These are phyloP conservation scores for Palythoa heliodiscus DNA, from an alignment of 92 coral and sea anemone genomes.

Conservation along the genomic window DNA sequence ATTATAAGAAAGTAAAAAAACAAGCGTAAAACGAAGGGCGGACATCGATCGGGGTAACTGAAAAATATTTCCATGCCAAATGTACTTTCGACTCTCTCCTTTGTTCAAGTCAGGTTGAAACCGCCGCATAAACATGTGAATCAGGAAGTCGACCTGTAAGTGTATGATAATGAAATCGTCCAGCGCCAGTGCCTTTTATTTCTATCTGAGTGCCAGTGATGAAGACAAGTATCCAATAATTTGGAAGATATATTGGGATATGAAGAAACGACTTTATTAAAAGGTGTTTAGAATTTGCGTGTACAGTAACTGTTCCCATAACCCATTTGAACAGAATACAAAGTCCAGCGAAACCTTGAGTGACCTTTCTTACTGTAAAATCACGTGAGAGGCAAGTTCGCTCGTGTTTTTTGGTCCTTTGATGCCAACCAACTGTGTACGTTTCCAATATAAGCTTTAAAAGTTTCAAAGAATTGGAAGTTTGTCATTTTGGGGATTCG, in stretches of 20 bases:
- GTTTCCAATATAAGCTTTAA: neutral
- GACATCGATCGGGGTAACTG: too few relatives aligned
- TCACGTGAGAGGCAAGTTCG: neutral
- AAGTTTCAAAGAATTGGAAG: neutral
- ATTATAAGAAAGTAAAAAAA: too few relatives aligned
- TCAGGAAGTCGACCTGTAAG: neutral
- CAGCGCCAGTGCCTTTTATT: neutral
- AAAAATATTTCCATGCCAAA: too few relatives aligned
- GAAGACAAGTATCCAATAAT: neutral
- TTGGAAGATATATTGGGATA: neutral
- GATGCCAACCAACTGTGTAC: neutral
- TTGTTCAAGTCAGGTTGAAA: too few relatives aligned
- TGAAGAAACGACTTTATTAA: neutral
- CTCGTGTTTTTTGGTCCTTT: neutral
- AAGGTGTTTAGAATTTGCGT: neutral
- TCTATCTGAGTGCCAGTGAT: neutral
- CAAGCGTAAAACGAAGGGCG: too few relatives aligned
- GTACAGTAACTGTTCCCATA: neutral
- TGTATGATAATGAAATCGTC: neutral
- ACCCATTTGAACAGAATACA: neutral
- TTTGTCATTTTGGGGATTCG: neutral
- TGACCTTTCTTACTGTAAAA: neutral
- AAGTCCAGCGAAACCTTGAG: constrained; percentile 3
- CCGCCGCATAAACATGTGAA: too few relatives aligned
- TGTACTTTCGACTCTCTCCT: too few relatives aligned